phyloP scores from a whole-genome alignment of 2,113 vertebrate species.

The Crotalus horridus region DNA sequence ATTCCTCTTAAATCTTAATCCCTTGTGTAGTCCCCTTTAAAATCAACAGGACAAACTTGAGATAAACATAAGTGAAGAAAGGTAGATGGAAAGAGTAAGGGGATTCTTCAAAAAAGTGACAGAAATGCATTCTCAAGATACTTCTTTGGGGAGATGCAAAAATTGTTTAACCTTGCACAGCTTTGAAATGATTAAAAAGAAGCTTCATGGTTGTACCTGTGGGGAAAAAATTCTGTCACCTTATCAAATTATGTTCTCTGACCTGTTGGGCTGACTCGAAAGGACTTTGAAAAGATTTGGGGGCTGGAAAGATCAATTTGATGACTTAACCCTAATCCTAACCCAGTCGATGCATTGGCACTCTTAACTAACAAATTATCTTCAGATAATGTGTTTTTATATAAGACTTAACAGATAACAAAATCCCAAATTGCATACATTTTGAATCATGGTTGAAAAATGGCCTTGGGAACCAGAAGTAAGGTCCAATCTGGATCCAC shows the following conservation, averaged over 20 bases:
- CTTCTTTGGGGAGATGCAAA: not conserved
- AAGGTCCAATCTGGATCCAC: not conserved
- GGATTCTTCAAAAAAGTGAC: not conserved
- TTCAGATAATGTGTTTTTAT: not conserved
- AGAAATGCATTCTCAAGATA: not conserved
- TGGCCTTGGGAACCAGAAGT: not conserved
- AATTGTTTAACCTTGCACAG: not conserved
- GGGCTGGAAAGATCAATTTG: not conserved
- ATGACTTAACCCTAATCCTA: not conserved
- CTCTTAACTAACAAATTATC: not conserved
- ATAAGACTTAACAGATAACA: not conserved
- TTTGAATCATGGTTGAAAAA: not conserved
- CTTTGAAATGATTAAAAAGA: not conserved
- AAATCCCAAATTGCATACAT: not conserved
- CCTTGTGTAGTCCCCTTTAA: not conserved
- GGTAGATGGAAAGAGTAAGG: not conserved
- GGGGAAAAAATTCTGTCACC: not conserved
- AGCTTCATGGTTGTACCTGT: not conserved
- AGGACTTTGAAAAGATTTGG: not conserved
- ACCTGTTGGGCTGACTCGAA: not conserved
- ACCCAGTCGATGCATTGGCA: not conserved
- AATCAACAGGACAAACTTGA: not conserved
- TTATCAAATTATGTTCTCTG: not conserved
- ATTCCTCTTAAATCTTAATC: not conserved
- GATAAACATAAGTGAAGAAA: not conserved